A percentile compares a stretch with the other conserved stretches of the same genome.
Evolutionary conservation across 2,113 vertebrate genomes (phyloP).

Genomic region (Scomber scombrus): DNA sequence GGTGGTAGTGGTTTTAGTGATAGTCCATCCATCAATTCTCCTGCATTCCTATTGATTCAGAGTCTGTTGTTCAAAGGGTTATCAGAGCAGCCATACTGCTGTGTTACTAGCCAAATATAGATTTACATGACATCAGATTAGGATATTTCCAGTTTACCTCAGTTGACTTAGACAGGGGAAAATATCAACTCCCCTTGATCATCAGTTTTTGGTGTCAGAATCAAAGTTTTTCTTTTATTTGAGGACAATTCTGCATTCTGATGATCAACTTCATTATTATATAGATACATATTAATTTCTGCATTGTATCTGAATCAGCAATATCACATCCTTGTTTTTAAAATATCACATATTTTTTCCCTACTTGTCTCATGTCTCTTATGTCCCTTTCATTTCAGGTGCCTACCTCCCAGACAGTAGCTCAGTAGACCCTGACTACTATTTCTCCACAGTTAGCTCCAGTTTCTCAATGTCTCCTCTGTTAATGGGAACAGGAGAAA

Average conservation of each 20-base stretch:
- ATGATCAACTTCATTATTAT: neutral
- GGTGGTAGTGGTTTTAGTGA: too few species aligned
- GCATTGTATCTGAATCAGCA: neutral
- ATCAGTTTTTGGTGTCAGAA: neutral
- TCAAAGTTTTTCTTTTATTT: neutral
- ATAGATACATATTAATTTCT: neutral
- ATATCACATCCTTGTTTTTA: neutral
- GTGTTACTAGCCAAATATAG: too few species aligned
- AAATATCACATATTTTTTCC: neutral
- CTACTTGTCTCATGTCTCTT: neutral
- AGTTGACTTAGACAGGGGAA: neutral
- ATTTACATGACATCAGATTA: neutral
- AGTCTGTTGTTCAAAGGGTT: too few species aligned
- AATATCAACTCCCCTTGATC: neutral
- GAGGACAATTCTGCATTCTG: neutral
- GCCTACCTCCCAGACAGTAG: slow-evolving; percentile 91
- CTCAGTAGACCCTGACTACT: slow-evolving; percentile 91
- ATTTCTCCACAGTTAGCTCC: slow-evolving; percentile 94
- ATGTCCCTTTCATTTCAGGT: slow-evolving; percentile 75
- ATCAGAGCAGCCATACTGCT: too few species aligned
- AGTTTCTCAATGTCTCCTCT: slow-evolving; percentile 96
- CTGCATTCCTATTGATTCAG: too few species aligned
- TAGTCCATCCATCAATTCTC: too few species aligned
- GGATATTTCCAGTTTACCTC: neutral
- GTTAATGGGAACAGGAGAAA: slow-evolving; percentile 88